Percentiles rank a stretch among this genome's conserved stretches.
phyloP scores from a whole-genome alignment of 2,888 invertebrate species.

The Strigamia maritima region DNA sequence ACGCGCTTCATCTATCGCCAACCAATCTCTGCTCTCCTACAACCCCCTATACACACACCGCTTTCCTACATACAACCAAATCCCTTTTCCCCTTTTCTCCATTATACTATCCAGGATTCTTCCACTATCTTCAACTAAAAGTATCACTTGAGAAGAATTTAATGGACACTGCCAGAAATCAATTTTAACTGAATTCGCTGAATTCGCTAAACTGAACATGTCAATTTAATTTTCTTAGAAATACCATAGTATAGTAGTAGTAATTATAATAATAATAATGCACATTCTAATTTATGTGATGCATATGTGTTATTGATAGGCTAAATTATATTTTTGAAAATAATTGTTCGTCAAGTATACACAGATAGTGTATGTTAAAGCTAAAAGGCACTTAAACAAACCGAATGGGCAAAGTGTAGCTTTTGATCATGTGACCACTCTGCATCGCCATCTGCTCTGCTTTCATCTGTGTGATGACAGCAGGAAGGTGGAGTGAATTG shows the following conservation, averaged over 20 bases:
- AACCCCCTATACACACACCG: background rate
- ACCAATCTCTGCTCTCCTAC: background rate
- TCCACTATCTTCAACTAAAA: background rate
- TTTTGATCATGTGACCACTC: background rate
- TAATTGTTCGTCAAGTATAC: no score
- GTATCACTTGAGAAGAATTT: background rate
- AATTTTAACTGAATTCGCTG: background rate
- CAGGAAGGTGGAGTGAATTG: background rate
- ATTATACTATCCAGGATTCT: background rate
- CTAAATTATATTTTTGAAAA: no score
- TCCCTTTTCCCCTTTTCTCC: background rate
- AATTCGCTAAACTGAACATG: background rate
- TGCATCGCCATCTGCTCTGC: background rate
- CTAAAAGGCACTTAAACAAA: background rate
- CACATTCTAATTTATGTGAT: no score
- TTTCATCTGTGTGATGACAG: background rate
- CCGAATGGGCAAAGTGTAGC: background rate
- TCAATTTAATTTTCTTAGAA: no score
- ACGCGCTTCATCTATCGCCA: background rate
- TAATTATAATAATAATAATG: no score
- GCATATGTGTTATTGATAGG: no score
- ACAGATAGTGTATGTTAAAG: no score
- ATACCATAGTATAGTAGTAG: no score
- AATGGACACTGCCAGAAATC: background rate
- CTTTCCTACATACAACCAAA: background rate